Conservation (phyloP, 2,113 vertebrate species). For the Arenaria interpres region DNA sequence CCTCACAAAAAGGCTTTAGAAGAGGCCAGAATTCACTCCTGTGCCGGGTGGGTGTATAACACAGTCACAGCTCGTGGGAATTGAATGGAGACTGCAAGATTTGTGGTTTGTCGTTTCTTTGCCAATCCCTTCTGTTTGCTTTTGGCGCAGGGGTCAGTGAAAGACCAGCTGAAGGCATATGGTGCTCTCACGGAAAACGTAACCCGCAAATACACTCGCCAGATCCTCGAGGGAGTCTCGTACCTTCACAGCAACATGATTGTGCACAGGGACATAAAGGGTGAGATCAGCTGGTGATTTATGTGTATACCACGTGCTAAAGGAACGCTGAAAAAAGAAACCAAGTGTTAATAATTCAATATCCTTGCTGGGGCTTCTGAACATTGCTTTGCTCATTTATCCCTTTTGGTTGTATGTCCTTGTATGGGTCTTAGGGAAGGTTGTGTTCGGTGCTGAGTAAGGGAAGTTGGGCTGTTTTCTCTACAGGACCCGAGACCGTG, state of each 20-base stretch:
- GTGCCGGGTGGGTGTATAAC: neutral
- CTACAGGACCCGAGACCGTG: neutral
- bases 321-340: neutral
- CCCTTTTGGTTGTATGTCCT: neutral
- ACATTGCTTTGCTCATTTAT: neutral
- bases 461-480: neutral
- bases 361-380: neutral
- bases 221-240: conserved; percentile 95
- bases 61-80: neutral
- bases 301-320: neutral
- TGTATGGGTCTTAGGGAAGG: neutral
- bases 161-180: conserved; percentile 94
- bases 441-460: neutral
- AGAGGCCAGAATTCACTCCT: neutral
- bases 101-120: neutral
- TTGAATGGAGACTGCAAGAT: neutral
- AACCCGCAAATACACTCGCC: conserved; percentile 92
- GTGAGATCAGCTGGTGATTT: conserved; percentile 64
- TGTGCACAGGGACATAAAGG: conserved; percentile 96
- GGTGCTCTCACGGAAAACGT: conserved; percentile 94
- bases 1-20: neutral
- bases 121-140: neutral
- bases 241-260: conserved; percentile 99
- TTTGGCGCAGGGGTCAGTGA: conserved; percentile 87
- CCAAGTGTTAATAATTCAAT: neutral